A percentile compares a stretch with the other conserved stretches of the same genome.
Evolutionary conservation across 2,888 invertebrate species (phyloP).

Genomic region (Drosophila mimetica): DNA sequence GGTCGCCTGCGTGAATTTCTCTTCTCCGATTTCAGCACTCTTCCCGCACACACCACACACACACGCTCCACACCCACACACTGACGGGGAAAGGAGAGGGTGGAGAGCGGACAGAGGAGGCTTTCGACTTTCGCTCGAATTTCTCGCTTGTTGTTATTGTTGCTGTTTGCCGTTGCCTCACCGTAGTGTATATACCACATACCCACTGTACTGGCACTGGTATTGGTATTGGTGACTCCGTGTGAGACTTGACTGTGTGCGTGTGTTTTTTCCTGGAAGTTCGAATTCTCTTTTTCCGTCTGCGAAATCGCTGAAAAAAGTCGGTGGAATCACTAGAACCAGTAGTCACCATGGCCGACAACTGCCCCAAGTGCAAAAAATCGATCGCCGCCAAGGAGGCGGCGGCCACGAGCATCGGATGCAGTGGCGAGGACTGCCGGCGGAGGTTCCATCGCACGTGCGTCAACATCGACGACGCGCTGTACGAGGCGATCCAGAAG

Average conservation of each 20-base stretch:
- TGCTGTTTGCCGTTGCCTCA: conserved; percentile 24
- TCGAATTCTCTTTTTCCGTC: conserved; percentile 48
- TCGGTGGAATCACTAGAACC: conserved; percentile 42
- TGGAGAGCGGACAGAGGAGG: conserved; percentile 34
- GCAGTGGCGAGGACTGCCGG: conserved; percentile 79
- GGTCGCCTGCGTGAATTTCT: conserved; percentile 63
- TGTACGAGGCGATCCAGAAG: conserved; percentile 81
- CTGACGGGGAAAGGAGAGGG: conserved; percentile 23
- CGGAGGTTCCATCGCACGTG: conserved; percentile 81
- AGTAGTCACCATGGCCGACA: conserved; percentile 77
- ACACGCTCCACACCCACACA: conserved; percentile 22
- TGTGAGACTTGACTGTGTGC: conserved; percentile 32
- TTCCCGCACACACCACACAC: conserved; percentile 71
- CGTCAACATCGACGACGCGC: conserved; percentile 80
- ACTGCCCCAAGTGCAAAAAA: conserved; percentile 82
- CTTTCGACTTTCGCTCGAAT: conserved; percentile 43
- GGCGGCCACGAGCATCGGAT: conserved; percentile 74
- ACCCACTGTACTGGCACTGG: background rate
- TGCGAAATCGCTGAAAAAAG: conserved; percentile 29
- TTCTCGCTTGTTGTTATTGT: conserved; percentile 32
- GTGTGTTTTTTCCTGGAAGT: conserved; percentile 40
- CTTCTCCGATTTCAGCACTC: conserved; percentile 67
- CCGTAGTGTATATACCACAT: conserved; percentile 17
- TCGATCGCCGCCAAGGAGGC: conserved; percentile 78
- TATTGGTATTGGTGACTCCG: background rate